Base-by-base conservation (phyloP, 2,888 invertebrate genomes). In the Lypha dubia region DNA sequence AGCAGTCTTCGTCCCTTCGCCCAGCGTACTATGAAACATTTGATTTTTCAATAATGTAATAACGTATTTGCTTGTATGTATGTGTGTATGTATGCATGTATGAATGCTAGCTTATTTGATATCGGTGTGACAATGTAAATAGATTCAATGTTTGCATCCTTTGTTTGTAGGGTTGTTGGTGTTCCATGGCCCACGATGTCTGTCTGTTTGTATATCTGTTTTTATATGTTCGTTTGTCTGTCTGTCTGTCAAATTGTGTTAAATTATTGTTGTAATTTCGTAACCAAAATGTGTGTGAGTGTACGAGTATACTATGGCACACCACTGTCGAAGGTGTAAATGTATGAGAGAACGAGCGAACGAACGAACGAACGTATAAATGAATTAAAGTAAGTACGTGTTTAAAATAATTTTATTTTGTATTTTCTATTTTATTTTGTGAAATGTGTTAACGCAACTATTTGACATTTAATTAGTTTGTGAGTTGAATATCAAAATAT, bases 391-490 rank as follows among this genome's bases (percentile, higher is more conserved):
- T 67, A 75, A 41, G 85, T 89, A 90, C 90, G 90, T 90, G 90
- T 90, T 90, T 88, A 88, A 90, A 90, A 90, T 90, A 90, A 90
- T 89, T 90, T 89, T 46, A 5, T 51, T 65, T 51, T 65, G 13
- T 49, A 28, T 77, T 77, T 51, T 41, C 17, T 20, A 49, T 68
- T 38, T 89, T 35, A 58, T 73, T 89, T 62, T 84, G 38, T 86
- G 83, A 89, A 90, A 90, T 90, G 89, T 90, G 90, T 90, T 89
- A 90, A 90, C 89, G 90, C 88, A 90, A 90, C 89, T 89, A 90
- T 90, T 90, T 90, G 90, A 89, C 90, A 90, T 90, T 90, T 90
- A 90, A 90, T 90, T 90, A 90, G 90, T 90, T 89, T 90, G 90
- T 89, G 90, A 89, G 90, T 86, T 86, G 90, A 90, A 90, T 90